Evolutionary conservation across 30 jellyfish, hydroid and myxozoan genomes (phyloP).

Genomic region (Hydra vulgaris): DNA sequence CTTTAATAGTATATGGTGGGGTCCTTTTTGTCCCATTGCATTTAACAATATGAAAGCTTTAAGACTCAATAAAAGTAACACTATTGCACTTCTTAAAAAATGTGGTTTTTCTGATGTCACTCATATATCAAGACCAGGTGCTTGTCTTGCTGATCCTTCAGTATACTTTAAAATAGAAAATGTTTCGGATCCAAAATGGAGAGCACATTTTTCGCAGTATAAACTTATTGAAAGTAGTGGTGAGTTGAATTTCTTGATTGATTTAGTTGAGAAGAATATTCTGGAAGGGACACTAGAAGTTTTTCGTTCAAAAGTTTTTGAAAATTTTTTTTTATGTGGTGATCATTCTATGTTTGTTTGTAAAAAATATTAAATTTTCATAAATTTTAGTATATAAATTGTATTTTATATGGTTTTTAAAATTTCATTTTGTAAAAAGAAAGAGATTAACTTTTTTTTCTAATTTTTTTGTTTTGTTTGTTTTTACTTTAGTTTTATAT

Average conservation of each 20-base stretch:
- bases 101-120: constrained; percentile 10
- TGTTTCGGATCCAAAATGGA: constrained; percentile 12
- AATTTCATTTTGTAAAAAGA: too few relatives aligned
- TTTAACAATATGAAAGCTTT: constrained; percentile 9
- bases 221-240: constrained; percentile 14
- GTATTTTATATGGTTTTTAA: too few relatives aligned
- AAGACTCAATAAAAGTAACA: not conserved
- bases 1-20: constrained; percentile 22
- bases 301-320: not conserved
- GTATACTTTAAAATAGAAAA: constrained; percentile 10
- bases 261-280: constrained; percentile 6
- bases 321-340: not conserved
- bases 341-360: not conserved
- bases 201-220: constrained; percentile 6
- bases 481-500: too few relatives aligned
- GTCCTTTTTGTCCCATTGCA: constrained; percentile 21
- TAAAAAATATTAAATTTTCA: not conserved
- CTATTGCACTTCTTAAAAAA: not conserved
- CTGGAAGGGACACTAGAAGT: not conserved
- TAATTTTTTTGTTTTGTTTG: too few relatives aligned
- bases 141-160: constrained; percentile 18
- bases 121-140: not conserved
- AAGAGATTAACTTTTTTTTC: too few relatives aligned
- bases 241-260: not conserved
- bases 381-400: too few relatives aligned